These are phyloP conservation scores for Procavia capensis DNA, from an alignment of 2,113 vertebrate genomes.

Conservation along the genomic window DNA sequence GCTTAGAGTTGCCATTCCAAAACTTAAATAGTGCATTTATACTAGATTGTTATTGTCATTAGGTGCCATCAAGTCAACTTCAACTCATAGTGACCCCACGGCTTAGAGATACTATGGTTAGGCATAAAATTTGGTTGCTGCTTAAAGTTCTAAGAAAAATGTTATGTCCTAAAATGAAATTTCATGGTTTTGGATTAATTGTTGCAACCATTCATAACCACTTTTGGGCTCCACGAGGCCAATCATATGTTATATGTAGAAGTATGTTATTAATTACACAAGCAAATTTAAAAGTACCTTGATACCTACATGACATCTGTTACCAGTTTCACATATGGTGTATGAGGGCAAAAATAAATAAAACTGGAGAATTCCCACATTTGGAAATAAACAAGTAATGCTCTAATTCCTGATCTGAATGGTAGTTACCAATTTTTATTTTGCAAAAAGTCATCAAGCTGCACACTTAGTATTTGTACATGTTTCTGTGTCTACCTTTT, in stretches of 20 bases:
- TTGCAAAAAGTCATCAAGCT: constrained; percentile 28
- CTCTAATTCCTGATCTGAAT: background rate
- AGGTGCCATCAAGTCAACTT: background rate
- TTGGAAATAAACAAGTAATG: background rate
- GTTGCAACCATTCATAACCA: background rate
- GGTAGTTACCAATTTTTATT: background rate
- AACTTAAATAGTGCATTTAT: background rate
- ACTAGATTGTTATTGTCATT: background rate
- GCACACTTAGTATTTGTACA: background rate
- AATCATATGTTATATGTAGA: background rate
- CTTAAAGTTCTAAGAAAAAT: constrained; percentile 19
- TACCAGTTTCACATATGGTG: background rate
- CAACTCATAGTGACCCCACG: background rate
- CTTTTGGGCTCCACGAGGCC: background rate
- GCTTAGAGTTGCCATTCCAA: background rate
- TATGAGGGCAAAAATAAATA: background rate
- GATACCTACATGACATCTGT: background rate
- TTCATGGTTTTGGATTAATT: background rate
- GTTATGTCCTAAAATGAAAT: background rate
- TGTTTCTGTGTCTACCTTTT: constrained; percentile 6
- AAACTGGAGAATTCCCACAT: background rate
- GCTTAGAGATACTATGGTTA: background rate
- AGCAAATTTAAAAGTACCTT: background rate
- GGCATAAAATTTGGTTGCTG: background rate
- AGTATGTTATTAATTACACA: background rate